A percentile compares a stretch with the other conserved stretches of the same genome.
phyloP scores from a whole-genome alignment of 2,797 vertebrate species.

The Rhincodon typus region DNA sequence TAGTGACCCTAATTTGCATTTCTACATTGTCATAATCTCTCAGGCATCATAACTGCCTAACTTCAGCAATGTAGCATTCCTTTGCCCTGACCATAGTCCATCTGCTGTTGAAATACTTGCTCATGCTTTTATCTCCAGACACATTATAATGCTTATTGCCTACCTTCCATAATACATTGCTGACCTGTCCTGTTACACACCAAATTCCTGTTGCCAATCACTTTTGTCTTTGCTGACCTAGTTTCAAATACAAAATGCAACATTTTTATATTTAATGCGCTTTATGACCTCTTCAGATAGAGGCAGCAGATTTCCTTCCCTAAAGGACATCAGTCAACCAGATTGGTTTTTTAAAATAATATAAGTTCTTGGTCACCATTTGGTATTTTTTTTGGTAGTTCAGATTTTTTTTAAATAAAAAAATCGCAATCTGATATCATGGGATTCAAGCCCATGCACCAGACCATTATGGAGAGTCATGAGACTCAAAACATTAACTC shows the following conservation, averaged over 20 bases:
- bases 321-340: no score
- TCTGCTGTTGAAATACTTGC: neutral
- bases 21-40: neutral
- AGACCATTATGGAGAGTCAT: no score
- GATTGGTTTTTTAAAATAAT: no score
- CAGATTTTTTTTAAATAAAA: no score
- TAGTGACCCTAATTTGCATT: neutral
- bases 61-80: neutral
- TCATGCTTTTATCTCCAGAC: neutral
- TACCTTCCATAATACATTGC: neutral
- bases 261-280: neutral
- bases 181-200: neutral
- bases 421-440: no score
- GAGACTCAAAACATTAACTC: no score
- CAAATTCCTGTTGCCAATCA: neutral
- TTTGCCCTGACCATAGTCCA: neutral
- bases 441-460: no score
- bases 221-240: neutral
- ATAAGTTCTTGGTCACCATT: no score
- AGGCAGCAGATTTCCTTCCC: no score
- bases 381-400: no score
- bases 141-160: neutral
- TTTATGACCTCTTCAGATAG: neutral
- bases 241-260: neutral
- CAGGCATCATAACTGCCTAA: neutral